These are phyloP conservation scores for Lophura nycthemera DNA, from an alignment of 2,113 vertebrate species.

Conservation along the genomic window DNA sequence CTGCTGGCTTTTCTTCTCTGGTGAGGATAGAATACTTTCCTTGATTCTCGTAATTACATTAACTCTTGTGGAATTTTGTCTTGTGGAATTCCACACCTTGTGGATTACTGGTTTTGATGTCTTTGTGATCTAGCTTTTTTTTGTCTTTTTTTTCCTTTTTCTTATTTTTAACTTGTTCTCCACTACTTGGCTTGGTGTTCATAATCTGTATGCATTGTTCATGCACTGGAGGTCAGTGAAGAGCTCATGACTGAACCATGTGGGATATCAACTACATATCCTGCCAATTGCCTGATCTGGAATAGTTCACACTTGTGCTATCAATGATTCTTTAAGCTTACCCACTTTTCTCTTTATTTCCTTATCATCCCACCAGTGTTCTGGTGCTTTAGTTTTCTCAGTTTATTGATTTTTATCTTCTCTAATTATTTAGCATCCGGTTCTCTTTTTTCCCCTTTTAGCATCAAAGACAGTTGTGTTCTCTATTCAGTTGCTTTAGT, in stretches of 20 bases:
- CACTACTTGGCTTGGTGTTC: background rate
- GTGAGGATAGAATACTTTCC: background rate
- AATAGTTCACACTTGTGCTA: background rate
- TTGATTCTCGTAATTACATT: background rate
- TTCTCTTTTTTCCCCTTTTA: background rate
- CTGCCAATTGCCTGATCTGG: background rate
- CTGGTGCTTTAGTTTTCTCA: background rate
- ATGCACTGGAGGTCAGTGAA: background rate
- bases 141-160: background rate
- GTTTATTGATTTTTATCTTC: background rate
- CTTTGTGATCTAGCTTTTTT: background rate
- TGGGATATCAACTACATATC: background rate
- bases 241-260: background rate
- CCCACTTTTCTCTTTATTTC: background rate
- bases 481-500: background rate
- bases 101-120: background rate
- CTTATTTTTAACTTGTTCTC: background rate
- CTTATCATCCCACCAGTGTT: background rate
- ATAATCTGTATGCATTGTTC: background rate
- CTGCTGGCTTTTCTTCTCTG: background rate
- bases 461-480: background rate
- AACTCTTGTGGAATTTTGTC: background rate
- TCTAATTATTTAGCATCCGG: background rate
- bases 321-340: background rate
- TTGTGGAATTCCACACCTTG: background rate